phyloP scores from a whole-genome alignment of 2,888 invertebrate species.

The Masnerella sp. region DNA sequence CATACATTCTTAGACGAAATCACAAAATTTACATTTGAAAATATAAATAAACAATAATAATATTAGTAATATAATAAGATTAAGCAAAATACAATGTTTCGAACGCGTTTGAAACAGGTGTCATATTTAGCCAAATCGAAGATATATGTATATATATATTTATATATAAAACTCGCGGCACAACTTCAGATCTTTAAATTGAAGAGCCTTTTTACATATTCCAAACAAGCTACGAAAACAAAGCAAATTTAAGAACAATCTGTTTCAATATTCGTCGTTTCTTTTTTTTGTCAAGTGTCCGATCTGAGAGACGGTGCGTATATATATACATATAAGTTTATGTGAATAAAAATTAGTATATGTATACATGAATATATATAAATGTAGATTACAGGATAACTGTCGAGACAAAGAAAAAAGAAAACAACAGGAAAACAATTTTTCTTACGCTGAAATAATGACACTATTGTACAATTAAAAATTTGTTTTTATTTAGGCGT shows the following conservation, averaged over 20 bases:
- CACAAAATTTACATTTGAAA: constrained; percentile 55
- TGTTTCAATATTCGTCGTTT: constrained; percentile 9
- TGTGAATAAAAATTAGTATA: constrained; percentile 20
- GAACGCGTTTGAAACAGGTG: constrained; percentile 36
- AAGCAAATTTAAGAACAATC: background rate
- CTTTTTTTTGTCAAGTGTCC: constrained; percentile 11
- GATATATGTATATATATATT: constrained; percentile 40
- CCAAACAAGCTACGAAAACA: background rate
- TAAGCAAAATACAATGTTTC: constrained; percentile 40
- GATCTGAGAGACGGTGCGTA: constrained; percentile 29
- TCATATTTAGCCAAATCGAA: constrained; percentile 63
- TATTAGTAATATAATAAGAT: constrained; percentile 15
- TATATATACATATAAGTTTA: constrained; percentile 33
- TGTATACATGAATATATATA: constrained; percentile 30
- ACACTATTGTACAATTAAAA: constrained; percentile 68
- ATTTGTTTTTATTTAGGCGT: constrained; percentile 74
- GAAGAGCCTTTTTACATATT: constrained; percentile 13
- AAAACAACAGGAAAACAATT: constrained; percentile 24
- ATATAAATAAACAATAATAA: constrained; percentile 50
- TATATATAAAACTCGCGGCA: constrained; percentile 36
- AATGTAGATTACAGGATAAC: constrained; percentile 41
- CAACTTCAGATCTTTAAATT: constrained; percentile 32
- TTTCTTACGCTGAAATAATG: constrained; percentile 48
- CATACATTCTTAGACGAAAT: constrained; percentile 25
- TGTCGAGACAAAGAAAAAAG: constrained; percentile 28